Conservation (phyloP, 2,113 vertebrate genomes). For the Odocoileus virginianus region DNA sequence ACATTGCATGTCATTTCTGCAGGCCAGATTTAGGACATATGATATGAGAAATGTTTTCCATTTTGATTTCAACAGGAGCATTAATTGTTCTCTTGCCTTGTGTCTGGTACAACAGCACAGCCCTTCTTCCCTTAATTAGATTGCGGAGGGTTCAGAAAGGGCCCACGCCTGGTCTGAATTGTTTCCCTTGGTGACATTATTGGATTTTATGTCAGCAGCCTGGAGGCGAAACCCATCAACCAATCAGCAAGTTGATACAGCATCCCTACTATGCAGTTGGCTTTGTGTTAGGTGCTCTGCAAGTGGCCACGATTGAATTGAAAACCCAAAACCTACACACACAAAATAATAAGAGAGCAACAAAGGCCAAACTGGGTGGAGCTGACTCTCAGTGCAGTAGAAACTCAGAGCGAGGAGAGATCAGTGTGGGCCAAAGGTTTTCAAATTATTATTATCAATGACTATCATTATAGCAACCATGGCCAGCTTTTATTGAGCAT, state of each 20-base stretch:
- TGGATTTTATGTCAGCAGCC: conserved; percentile 43
- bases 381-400: not conserved
- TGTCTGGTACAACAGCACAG: not conserved
- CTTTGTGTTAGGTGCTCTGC: not conserved
- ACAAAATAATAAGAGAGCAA: not conserved
- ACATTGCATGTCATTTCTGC: not conserved
- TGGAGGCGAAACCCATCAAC: not conserved
- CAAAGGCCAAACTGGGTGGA: not conserved
- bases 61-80: not conserved
- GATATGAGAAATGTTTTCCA: not conserved
- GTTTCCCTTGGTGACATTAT: conserved; percentile 7
- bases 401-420: conserved; percentile 8
- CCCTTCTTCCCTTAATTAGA: conserved; percentile 15
- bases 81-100: conserved; percentile 7
- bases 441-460: conserved; percentile 23
- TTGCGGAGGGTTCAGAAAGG: conserved; percentile 26
- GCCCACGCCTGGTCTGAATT: not conserved
- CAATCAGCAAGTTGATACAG: not conserved
- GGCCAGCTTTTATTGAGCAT: not conserved
- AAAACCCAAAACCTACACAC: not conserved
- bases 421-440: not conserved
- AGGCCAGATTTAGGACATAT: not conserved
- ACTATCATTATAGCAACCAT: conserved; percentile 18
- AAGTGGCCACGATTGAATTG: not conserved
- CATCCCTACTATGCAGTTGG: not conserved